These are phyloP conservation scores for Rambutsinella grinnellia DNA, from an alignment of 2,888 invertebrate species.

Conservation along the genomic window DNA sequence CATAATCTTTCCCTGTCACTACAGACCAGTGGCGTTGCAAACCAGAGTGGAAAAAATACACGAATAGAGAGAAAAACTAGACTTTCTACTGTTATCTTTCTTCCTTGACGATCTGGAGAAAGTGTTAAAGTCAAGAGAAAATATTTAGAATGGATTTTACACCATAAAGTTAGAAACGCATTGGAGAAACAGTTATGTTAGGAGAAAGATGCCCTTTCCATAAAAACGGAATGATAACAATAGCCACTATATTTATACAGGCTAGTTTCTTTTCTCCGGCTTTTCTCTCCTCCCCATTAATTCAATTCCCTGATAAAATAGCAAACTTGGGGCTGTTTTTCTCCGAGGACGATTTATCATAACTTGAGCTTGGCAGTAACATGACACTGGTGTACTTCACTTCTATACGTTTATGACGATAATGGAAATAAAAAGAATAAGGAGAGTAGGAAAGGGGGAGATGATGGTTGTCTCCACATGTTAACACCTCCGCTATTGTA, in stretches of 20 bases:
- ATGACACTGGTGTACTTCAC: slow-evolving; percentile 41
- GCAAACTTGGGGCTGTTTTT: slow-evolving; percentile 39
- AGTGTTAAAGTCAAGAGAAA: slow-evolving; percentile 31
- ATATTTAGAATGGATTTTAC: slow-evolving; percentile 47
- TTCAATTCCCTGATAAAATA: slow-evolving; percentile 56
- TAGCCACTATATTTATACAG: background rate
- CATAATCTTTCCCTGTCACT: slow-evolving; percentile 2
- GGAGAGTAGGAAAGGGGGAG: slow-evolving; percentile 25
- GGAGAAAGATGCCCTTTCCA: background rate
- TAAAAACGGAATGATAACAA: background rate
- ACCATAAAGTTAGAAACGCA: background rate
- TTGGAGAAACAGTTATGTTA: background rate
- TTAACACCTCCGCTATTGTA: slow-evolving; percentile 40
- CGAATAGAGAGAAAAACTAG: background rate
- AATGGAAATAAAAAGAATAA: slow-evolving; percentile 35
- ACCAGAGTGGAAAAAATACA: background rate
- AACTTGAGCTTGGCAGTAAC: slow-evolving; percentile 56
- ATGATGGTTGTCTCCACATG: slow-evolving; percentile 21
- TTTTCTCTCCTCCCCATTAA: slow-evolving; percentile 47
- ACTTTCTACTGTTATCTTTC: background rate
- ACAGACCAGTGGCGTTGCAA: too few species aligned
- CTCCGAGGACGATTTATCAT: slow-evolving; percentile 48
- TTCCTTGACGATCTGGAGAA: background rate
- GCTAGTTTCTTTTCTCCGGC: background rate
- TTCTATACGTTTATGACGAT: slow-evolving; percentile 3